Evolutionary conservation across 2,888 invertebrate species (phyloP).

Genomic region (Drosophila mercatorum): DNA sequence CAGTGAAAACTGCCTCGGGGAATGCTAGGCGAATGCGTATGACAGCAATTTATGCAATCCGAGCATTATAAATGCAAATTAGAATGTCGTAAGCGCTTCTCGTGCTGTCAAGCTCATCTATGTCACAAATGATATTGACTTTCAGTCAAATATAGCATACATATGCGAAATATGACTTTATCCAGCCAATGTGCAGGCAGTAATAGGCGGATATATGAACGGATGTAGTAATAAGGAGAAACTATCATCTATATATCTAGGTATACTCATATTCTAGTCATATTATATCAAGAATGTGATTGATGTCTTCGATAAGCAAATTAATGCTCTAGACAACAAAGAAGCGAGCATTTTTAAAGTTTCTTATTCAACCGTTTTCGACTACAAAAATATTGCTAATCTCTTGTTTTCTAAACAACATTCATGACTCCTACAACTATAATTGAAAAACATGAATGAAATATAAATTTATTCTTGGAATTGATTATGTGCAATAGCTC

Average conservation of each 20-base stretch:
- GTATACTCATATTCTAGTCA: too few species aligned
- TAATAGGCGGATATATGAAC: too few species aligned
- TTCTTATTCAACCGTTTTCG: background rate
- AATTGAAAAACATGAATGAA: too few species aligned
- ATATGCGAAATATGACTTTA: background rate
- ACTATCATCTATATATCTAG: too few species aligned
- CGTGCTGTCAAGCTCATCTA: background rate
- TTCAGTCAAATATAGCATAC: background rate
- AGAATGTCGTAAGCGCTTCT: constrained; percentile 1
- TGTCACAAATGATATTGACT: background rate
- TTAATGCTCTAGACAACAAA: background rate
- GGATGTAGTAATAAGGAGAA: too few species aligned
- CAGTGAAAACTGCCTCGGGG: background rate
- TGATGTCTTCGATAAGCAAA: too few species aligned
- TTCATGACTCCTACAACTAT: too few species aligned
- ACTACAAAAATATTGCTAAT: background rate
- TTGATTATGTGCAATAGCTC: too few species aligned
- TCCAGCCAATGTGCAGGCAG: too few species aligned
- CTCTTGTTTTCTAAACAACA: too few species aligned
- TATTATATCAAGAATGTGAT: too few species aligned
- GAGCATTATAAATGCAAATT: constrained; percentile 10
- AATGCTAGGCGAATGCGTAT: background rate
- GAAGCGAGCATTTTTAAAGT: background rate
- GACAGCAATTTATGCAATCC: constrained; percentile 3
- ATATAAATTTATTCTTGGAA: too few species aligned